Evolutionary conservation across 2,888 invertebrate genomes (phyloP).

Genomic region (Odiellus spinosus): DNA sequence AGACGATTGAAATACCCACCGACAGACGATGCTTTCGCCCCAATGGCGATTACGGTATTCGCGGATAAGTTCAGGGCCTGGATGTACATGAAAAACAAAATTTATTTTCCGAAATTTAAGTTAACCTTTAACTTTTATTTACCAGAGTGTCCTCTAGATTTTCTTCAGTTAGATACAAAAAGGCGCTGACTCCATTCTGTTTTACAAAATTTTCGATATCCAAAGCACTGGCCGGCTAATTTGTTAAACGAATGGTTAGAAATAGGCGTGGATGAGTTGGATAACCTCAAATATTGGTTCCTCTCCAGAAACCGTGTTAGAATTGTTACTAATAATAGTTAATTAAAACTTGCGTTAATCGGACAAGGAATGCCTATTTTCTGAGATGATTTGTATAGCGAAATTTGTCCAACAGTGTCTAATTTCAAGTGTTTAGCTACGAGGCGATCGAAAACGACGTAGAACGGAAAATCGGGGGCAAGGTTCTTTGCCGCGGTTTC

Average conservation of each 20-base stretch:
- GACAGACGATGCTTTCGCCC: constrained; percentile 14
- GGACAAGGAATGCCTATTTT: constrained; percentile 15
- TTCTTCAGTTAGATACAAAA: constrained; percentile 15
- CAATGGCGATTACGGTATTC: constrained; percentile 14
- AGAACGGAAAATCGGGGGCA: constrained; percentile 14
- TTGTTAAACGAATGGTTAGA: too few species aligned
- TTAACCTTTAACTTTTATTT: constrained; percentile 1
- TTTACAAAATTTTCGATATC: constrained; percentile 17
- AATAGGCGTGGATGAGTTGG: too few species aligned
- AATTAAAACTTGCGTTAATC: constrained; percentile 12
- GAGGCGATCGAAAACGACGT: constrained; percentile 13
- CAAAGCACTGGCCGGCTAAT: constrained; percentile 15
- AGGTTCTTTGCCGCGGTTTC: constrained; percentile 12
- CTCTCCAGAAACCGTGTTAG: too few species aligned
- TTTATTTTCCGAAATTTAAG: background rate
- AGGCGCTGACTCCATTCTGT: constrained; percentile 10
- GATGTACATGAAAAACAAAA: background rate
- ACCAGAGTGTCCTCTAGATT: constrained; percentile 17
- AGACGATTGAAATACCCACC: constrained; percentile 17
- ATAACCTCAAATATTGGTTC: too few species aligned
- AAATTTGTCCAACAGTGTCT: constrained; percentile 16
- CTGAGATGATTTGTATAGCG: constrained; percentile 11
- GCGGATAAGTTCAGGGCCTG: background rate
- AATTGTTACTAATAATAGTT: too few species aligned
- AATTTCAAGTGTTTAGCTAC: constrained; percentile 19